These are phyloP conservation scores for Chrysodeixis includens DNA, from an alignment of 2,888 invertebrate species.

Conservation along the genomic window DNA sequence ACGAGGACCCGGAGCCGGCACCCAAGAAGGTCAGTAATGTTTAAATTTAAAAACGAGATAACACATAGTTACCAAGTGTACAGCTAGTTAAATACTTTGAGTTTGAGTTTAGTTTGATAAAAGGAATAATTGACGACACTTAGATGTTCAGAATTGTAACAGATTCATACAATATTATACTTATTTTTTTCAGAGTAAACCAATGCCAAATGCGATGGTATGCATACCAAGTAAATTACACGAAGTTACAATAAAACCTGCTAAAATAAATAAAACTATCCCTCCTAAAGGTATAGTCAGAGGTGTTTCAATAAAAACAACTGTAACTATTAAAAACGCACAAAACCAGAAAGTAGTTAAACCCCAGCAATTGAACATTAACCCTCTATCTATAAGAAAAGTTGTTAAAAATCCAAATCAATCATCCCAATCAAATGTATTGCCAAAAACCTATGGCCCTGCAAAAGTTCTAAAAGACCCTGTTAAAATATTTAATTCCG, in stretches of 20 bases:
- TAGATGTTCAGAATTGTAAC: not conserved
- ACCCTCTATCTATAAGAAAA: conserved; percentile 35
- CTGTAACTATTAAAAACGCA: not conserved
- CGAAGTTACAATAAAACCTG: conserved; percentile 73
- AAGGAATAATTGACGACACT: not conserved
- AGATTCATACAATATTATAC: not conserved
- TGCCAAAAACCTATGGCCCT: conserved; percentile 42
- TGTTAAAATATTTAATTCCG: conserved; percentile 52
- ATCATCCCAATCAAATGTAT: no score
- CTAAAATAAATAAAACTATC: conserved; percentile 50
- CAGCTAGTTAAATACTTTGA: no score
- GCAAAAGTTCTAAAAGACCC: conserved; percentile 47
- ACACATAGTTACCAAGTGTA: not conserved
- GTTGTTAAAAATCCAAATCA: conserved; percentile 48
- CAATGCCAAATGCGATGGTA: conserved; percentile 80
- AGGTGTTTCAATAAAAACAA: conserved; percentile 41
- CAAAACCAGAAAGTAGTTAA: conserved; percentile 30
- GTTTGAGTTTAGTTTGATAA: no score
- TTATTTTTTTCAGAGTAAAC: conserved; percentile 73
- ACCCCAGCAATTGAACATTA: conserved; percentile 30
- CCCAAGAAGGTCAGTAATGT: conserved; percentile 74
- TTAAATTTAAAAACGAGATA: not conserved
- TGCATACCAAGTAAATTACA: conserved; percentile 76
- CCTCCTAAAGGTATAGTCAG: conserved; percentile 59
- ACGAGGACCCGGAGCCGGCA: conserved; percentile 80